Percentiles rank a stretch among this genome's conserved stretches.
Evolutionary conservation across 2,888 invertebrate genomes (phyloP).

Genomic region (Epistrophe eligans): DNA sequence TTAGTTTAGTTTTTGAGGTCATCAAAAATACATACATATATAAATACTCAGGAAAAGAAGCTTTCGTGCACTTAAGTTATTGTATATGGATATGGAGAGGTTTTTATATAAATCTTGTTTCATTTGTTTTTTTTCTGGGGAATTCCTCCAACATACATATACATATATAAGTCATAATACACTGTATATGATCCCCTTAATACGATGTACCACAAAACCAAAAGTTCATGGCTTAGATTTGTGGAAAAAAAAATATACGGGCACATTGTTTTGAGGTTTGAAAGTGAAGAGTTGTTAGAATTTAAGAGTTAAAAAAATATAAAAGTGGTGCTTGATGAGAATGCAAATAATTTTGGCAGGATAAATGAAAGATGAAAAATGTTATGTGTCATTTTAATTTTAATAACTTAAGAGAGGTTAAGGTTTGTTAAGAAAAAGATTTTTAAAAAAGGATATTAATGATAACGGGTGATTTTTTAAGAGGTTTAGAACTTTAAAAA

Average conservation of each 20-base stretch:
- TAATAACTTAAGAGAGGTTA: not conserved
- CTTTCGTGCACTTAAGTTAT: constrained; percentile 23
- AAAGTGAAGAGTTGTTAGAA: constrained; percentile 22
- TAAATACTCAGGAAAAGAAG: constrained; percentile 17
- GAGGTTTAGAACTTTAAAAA: too few species aligned
- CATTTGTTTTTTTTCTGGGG: not conserved
- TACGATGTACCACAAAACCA: constrained; percentile 23
- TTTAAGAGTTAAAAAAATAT: not conserved
- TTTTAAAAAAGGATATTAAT: too few species aligned
- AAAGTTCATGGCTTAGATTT: constrained; percentile 36
- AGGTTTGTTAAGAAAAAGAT: too few species aligned
- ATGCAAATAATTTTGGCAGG: constrained; percentile 15
- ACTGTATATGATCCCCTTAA: constrained; percentile 16
- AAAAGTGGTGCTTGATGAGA: not conserved
- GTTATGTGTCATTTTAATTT: not conserved
- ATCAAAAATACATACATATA: not conserved
- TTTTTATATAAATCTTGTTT: constrained; percentile 11
- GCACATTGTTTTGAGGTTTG: constrained; percentile 1
- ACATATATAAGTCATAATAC: not conserved
- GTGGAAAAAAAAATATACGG: not conserved
- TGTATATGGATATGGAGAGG: not conserved
- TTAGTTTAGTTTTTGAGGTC: constrained; percentile 30
- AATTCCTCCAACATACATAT: constrained; percentile 5
- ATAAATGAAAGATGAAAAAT: not conserved
- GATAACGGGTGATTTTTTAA: too few species aligned